phyloP scores from a whole-genome alignment of 2,113 vertebrate species.

The Laticauda laticaudata region DNA sequence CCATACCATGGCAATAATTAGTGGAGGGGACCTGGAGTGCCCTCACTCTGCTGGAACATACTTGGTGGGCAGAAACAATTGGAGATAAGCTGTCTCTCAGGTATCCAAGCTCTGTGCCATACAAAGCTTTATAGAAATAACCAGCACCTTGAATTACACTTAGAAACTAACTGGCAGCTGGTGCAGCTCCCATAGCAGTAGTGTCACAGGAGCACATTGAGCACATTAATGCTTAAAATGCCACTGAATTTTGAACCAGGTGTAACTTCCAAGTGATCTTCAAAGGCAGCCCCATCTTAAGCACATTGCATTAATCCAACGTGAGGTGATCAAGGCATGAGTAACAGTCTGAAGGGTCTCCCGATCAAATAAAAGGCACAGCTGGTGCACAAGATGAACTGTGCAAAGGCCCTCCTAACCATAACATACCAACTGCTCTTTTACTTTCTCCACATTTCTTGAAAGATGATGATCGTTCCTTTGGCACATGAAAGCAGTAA shows the following conservation, averaged over 20 bases:
- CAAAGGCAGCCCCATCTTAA: neutral
- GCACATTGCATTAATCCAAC: neutral
- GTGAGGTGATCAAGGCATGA: neutral
- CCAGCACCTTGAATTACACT: neutral
- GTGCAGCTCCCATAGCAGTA: neutral
- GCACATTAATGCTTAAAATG: neutral
- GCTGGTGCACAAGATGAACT: neutral
- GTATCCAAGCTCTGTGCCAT: neutral
- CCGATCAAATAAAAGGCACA: neutral
- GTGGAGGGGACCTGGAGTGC: neutral
- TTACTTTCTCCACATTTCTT: neutral
- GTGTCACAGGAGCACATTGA: neutral
- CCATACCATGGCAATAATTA: neutral
- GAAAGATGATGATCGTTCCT: neutral
- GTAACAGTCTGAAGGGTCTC: neutral
- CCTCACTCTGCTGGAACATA: neutral
- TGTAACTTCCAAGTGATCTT: neutral
- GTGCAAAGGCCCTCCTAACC: neutral
- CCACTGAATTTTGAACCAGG: neutral
- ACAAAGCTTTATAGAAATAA: neutral
- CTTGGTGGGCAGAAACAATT: too few relatives aligned
- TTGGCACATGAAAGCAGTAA: neutral
- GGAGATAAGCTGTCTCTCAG: too few relatives aligned
- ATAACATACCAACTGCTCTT: neutral
- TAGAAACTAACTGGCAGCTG: neutral